Evolutionary conservation across 2,888 invertebrate genomes (phyloP), one percentile per base, ranked within the genome.

Genomic region (Cheilosia urbana): DNA sequence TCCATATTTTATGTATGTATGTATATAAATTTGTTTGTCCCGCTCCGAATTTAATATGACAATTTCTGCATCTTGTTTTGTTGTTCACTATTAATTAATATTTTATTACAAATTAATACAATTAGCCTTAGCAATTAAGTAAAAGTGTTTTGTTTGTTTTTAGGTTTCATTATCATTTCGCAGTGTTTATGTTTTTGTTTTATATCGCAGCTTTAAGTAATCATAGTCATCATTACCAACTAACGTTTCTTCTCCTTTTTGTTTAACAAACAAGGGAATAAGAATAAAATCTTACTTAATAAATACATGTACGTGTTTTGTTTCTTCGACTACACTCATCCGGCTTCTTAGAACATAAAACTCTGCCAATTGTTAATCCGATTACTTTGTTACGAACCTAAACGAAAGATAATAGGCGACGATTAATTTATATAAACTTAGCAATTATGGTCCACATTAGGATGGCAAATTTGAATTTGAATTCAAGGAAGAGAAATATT

Each of bases 401-500:
- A 49, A 19, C 2, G 21, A 17, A 30, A 57, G 55, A 47, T 55
- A 37, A 27, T 17, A 47, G 47, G 47, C 47, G 17, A 47, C 47
- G 47, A 40, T 63, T 58, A 68, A 27, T 30, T 47, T 37, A 58
- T 37, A 58, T 66, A 51, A 77, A 69, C 77, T 77, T 77, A 77
- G 77, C 77, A 69, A 47, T 77, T 77, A 76, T 76, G 66, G 53
- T 82, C 82, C 83, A 72, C 78, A 73, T 78, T 62, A 78, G 83
- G 72, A 83, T 83, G 83, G 83, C 83, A 83, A 51, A 83, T 79
- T 79, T 83, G 68, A 83, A 79, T 83, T 79, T 62, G 60, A 68
- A 76, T 66, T 73, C 73, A 75, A 65, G 24, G 58, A 75, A 63
- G 40, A 75, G 57, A 66, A 55, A 47, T 30, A 19, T 45, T 27